These are phyloP conservation scores for Urocitellus parryii DNA, from an alignment of 2,113 vertebrate genomes.

Conservation along the genomic window DNA sequence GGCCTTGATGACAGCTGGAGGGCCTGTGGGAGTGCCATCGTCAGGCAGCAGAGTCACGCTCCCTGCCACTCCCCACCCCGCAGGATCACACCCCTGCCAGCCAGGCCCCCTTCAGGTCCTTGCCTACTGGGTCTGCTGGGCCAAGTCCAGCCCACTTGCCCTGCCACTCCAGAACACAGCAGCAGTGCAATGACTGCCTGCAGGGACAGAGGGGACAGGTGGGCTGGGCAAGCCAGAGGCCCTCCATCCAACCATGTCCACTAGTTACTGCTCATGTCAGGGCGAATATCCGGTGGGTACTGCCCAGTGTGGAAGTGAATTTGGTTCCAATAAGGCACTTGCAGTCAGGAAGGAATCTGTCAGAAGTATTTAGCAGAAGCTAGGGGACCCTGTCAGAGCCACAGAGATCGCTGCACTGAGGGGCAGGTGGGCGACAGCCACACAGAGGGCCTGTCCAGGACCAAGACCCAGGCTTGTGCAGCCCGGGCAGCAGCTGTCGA, in stretches of 20 bases:
- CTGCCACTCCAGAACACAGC: not conserved
- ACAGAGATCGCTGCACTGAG: not conserved
- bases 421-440: not conserved
- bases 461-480: not conserved
- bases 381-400: not conserved
- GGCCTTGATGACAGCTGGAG: conserved; percentile 58
- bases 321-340: not conserved
- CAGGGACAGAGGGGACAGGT: too few species aligned
- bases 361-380: not conserved
- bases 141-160: not conserved
- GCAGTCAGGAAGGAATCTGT: not conserved
- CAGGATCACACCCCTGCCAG: not conserved
- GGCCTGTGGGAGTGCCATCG: not conserved
- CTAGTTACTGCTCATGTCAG: not conserved
- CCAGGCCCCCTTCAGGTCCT: not conserved
- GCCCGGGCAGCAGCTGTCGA: accelerated
- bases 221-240: not conserved
- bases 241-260: not conserved
- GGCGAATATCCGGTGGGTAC: not conserved
- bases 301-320: not conserved
- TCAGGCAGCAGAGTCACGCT: not conserved
- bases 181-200: not conserved
- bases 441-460: accelerated
- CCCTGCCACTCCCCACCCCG: not conserved
- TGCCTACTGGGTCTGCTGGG: not conserved